phyloP scores from a whole-genome alignment of 2,797 vertebrate genomes.

The Pogonophryne albipinna region DNA sequence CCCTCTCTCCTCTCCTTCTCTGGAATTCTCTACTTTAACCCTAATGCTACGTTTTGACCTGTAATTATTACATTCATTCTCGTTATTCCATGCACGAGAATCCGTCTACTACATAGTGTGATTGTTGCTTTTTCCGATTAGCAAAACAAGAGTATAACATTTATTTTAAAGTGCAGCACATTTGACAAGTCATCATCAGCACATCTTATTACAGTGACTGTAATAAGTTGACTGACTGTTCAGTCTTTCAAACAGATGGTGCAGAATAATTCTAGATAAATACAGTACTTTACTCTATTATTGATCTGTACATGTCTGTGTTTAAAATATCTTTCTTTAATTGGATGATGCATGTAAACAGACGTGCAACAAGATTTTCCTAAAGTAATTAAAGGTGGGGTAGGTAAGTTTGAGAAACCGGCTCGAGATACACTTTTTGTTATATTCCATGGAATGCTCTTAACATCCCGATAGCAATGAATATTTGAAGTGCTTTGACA shows the following conservation, averaged over 20 bases:
- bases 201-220: background rate
- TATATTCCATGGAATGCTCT: no score
- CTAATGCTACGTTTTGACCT: slow-evolving; percentile 16
- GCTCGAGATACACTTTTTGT: no score
- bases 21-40: slow-evolving; percentile 1
- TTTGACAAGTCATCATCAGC: background rate
- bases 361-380: background rate
- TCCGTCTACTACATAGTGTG: background rate
- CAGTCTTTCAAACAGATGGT: background rate
- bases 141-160: background rate
- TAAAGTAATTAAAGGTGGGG: background rate
- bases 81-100: background rate
- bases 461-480: no score
- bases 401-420: no score
- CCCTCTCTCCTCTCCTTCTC: slow-evolving; percentile 17
- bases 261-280: background rate
- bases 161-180: background rate
- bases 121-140: background rate
- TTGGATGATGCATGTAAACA: slow-evolving; percentile 35
- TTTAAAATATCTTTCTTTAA: background rate
- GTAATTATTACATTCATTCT: slow-evolving; percentile 36
- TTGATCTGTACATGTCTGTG: background rate
- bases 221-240: no score
- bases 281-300: background rate
- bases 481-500: no score